Conservation (phyloP, 2,113 vertebrate species). For the Trochalopteron elliotii region DNA sequence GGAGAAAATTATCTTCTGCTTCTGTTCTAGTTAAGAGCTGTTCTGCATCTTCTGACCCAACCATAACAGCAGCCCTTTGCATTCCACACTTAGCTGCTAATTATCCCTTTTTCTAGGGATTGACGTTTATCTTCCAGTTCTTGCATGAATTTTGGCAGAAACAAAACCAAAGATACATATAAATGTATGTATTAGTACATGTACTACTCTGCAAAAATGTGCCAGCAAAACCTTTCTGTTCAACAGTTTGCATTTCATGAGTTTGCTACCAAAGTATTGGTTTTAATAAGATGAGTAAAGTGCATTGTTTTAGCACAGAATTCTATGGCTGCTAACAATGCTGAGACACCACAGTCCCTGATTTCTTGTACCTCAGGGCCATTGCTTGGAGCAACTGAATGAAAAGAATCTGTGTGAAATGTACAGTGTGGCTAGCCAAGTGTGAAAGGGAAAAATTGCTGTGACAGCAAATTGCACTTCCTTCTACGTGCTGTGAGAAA, state of each 20-base stretch:
- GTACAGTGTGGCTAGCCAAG: neutral
- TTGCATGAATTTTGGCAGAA: neutral
- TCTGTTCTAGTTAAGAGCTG: neutral
- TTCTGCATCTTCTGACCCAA: neutral
- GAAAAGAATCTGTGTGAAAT: conserved; percentile 2
- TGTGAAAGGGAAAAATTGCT: conserved; percentile 21
- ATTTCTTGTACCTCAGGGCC: neutral
- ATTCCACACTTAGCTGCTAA: neutral
- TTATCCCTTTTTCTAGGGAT: neutral
- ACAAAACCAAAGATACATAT: neutral
- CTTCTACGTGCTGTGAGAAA: conserved; percentile 9
- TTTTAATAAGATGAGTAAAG: neutral
- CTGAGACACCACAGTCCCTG: neutral
- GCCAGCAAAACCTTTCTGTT: neutral
- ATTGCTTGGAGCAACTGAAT: neutral
- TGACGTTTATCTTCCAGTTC: neutral
- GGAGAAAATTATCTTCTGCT: neutral
- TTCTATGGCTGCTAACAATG: neutral
- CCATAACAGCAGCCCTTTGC: neutral
- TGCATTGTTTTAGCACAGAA: neutral
- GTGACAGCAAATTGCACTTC: neutral
- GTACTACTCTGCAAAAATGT: neutral
- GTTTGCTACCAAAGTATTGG: neutral
- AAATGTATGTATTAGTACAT: neutral
- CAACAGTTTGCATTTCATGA: neutral